phyloP scores from a whole-genome alignment of 2,888 invertebrate species.

The Leucoma salicis region DNA sequence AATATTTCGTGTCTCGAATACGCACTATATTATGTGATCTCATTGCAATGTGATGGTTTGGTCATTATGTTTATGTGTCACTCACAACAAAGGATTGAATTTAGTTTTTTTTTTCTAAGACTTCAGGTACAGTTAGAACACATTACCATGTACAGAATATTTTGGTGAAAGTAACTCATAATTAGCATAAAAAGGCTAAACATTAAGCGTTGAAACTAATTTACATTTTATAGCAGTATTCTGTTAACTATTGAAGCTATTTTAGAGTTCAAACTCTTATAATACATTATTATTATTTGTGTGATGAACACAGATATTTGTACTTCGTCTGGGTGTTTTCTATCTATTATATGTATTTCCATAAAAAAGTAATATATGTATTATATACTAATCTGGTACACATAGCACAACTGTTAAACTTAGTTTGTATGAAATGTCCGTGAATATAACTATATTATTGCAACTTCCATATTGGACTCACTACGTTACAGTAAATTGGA shows the following conservation, averaged over 20 bases:
- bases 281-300: too few species aligned
- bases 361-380: too few species aligned
- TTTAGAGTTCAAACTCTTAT: neutral
- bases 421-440: too few species aligned
- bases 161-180: slow-evolving; percentile 27
- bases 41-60: slow-evolving; percentile 27
- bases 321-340: too few species aligned
- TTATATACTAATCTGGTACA: too few species aligned
- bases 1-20: slow-evolving; percentile 14
- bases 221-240: slow-evolving; percentile 5
- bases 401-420: too few species aligned
- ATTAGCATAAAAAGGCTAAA: slow-evolving; percentile 13
- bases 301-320: too few species aligned
- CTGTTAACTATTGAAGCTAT: neutral
- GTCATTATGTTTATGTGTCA: slow-evolving; percentile 15
- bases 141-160: slow-evolving; percentile 7
- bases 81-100: slow-evolving; percentile 22
- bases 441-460: too few species aligned
- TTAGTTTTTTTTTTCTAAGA: slow-evolving; percentile 3
- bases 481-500: too few species aligned
- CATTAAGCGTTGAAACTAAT: slow-evolving; percentile 1
- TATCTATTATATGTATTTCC: too few species aligned
- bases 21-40: slow-evolving; percentile 19
- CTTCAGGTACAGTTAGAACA: slow-evolving; percentile 6
- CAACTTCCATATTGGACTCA: too few species aligned